Conservation (phyloP, 2,888 invertebrate genomes). For the Masnerella sp. region DNA sequence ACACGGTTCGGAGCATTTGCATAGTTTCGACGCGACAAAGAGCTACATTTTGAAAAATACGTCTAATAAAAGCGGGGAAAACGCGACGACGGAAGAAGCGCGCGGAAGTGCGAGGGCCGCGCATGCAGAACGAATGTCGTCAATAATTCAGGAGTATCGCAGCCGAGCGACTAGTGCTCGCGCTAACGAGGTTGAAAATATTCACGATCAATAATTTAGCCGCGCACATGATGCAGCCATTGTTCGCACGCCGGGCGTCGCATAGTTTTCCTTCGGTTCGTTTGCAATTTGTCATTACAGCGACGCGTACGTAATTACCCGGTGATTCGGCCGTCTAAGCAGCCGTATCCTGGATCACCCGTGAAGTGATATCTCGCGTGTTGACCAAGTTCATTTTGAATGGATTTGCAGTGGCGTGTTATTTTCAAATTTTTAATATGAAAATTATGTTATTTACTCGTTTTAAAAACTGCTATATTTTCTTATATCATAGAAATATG, state of each 20-base stretch:
- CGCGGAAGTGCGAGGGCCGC: constrained; percentile 41
- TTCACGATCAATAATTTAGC: constrained; percentile 58
- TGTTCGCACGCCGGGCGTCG: constrained; percentile 30
- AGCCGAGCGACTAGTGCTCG: constrained; percentile 40
- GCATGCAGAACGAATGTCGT: constrained; percentile 51
- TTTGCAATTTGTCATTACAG: constrained; percentile 36
- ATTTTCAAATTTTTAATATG: too few species aligned
- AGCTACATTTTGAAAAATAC: constrained; percentile 13
- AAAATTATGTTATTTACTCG: too few species aligned
- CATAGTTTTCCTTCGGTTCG: constrained; percentile 35
- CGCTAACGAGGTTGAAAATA: constrained; percentile 59
- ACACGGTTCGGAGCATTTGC: constrained; percentile 15
- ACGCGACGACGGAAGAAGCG: constrained; percentile 19
- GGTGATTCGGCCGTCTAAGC: too few species aligned
- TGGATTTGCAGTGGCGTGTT: too few species aligned
- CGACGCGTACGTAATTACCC: constrained; percentile 36
- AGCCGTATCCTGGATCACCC: too few species aligned
- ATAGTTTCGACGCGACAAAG: constrained; percentile 13
- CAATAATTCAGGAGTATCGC: constrained; percentile 56
- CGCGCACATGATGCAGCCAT: constrained; percentile 38
- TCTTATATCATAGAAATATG: too few species aligned
- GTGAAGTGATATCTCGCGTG: too few species aligned
- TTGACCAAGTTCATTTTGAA: too few species aligned
- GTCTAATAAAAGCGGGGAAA: constrained; percentile 14
- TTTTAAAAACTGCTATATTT: too few species aligned